These are phyloP conservation scores for Lineus longissimus DNA, from an alignment of 1,140 invertebrate species.

Conservation along the genomic window DNA sequence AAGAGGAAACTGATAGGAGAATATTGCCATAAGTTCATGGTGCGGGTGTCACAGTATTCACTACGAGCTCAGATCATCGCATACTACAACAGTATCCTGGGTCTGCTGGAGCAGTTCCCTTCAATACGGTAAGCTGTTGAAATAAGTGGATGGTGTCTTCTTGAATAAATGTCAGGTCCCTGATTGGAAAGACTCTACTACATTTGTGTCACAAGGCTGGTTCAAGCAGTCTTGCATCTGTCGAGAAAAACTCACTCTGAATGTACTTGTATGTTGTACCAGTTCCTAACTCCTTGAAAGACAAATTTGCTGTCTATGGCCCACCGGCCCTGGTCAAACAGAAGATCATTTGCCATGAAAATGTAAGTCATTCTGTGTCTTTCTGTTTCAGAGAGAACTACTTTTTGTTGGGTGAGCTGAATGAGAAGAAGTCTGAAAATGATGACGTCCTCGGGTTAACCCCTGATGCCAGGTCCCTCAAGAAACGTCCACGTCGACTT, in stretches of 20 bases:
- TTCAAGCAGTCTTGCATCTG: too few relatives aligned
- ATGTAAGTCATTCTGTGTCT: neutral
- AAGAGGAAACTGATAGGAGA: constrained; percentile 46
- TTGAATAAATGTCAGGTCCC: too few relatives aligned
- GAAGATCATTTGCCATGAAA: neutral
- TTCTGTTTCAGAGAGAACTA: constrained; percentile 40
- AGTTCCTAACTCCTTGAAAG: too few relatives aligned
- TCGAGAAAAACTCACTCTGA: too few relatives aligned
- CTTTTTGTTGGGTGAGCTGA: constrained; percentile 47
- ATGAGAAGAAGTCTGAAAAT: constrained; percentile 44
- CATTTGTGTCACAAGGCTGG: too few relatives aligned
- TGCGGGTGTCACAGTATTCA: constrained; percentile 45
- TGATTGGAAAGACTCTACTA: too few relatives aligned
- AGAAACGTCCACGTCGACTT: constrained; percentile 42
- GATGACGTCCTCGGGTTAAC: constrained; percentile 28
- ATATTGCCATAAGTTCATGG: constrained; percentile 41
- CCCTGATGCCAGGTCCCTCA: constrained; percentile 41
- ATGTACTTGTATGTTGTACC: too few relatives aligned
- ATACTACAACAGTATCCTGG: constrained; percentile 48
- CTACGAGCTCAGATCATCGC: constrained; percentile 47
- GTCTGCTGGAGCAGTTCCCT: constrained; percentile 47
- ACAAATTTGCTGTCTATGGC: too few relatives aligned
- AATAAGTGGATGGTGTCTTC: neutral
- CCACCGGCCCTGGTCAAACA: too few relatives aligned
- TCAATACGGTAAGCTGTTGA: constrained; percentile 34